A percentile compares a stretch with the other conserved stretches of the same genome.
These are phyloP conservation scores for Dryococelus australis DNA, from an alignment of 2,888 invertebrate species.

Conservation along the genomic window DNA sequence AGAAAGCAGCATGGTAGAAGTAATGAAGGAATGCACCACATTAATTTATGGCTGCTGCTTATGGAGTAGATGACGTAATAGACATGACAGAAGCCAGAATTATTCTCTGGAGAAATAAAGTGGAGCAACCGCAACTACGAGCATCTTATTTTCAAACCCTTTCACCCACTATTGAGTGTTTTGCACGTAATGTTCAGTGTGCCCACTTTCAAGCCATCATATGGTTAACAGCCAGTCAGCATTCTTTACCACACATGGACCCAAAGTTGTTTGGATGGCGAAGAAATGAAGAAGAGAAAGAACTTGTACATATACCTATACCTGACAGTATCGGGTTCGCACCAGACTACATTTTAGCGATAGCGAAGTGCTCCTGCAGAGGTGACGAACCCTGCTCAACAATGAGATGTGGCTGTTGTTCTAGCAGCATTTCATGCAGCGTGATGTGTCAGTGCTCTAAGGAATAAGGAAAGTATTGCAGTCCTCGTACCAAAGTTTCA, in stretches of 20 bases:
- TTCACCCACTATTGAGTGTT: conserved; percentile 13
- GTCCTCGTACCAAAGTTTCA: neutral
- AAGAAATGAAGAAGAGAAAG: neutral
- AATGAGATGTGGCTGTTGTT: neutral
- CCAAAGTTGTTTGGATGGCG: neutral
- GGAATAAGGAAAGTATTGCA: neutral
- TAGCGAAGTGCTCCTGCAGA: neutral
- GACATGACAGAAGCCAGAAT: neutral
- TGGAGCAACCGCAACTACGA: neutral
- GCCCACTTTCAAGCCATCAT: neutral
- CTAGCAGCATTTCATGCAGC: neutral
- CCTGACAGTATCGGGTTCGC: neutral
- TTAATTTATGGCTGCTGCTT: neutral
- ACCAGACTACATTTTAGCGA: neutral
- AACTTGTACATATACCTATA: neutral
- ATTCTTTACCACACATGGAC: neutral
- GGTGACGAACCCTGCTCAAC: neutral
- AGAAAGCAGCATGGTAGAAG: conserved; percentile 4
- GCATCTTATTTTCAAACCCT: neutral
- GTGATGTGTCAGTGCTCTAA: neutral
- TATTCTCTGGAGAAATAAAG: neutral
- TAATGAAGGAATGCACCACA: neutral
- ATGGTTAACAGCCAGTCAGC: neutral
- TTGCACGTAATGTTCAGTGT: neutral
- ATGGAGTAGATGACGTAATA: neutral